phyloP scores from a whole-genome alignment of 2,113 vertebrate genomes.

The Plecotus auritus region DNA sequence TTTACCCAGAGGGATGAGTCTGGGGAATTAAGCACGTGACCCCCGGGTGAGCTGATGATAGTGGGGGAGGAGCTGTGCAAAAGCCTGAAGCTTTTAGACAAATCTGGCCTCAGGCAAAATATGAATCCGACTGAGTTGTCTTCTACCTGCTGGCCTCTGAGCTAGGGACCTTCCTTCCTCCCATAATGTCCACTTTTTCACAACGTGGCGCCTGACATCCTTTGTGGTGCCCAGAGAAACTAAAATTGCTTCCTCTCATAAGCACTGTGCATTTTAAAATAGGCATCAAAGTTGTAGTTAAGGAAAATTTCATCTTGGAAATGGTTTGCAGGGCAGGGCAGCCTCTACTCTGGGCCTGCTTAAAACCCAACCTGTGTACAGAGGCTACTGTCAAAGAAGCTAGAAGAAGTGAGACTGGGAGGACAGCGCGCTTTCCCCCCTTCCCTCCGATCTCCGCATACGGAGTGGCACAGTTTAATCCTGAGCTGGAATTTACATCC shows the following conservation, averaged over 20 bases:
- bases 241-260: not conserved
- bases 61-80: not conserved
- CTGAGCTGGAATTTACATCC: not conserved
- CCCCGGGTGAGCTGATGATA: not conserved
- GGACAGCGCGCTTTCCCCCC: not conserved
- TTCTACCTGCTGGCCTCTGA: not conserved
- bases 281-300: not conserved
- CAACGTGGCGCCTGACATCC: not conserved
- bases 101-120: conserved; percentile 48
- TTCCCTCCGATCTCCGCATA: rapidly evolving
- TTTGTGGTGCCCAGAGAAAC: not conserved
- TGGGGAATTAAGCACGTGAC: not conserved
- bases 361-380: not conserved
- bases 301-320: not conserved
- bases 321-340: not conserved
- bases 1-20: not conserved
- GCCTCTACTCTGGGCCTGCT: not conserved
- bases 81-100: conserved; percentile 46
- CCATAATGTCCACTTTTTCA: not conserved
- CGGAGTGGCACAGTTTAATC: not conserved
- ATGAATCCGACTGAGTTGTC: not conserved
- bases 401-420: not conserved
- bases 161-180: not conserved
- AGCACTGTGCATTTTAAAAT: not conserved
- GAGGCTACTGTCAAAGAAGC: not conserved